Evolutionary conservation across 2,888 invertebrate species (phyloP), one percentile per base, ranked within the genome.

Genomic region (Pollenia angustigena): DNA sequence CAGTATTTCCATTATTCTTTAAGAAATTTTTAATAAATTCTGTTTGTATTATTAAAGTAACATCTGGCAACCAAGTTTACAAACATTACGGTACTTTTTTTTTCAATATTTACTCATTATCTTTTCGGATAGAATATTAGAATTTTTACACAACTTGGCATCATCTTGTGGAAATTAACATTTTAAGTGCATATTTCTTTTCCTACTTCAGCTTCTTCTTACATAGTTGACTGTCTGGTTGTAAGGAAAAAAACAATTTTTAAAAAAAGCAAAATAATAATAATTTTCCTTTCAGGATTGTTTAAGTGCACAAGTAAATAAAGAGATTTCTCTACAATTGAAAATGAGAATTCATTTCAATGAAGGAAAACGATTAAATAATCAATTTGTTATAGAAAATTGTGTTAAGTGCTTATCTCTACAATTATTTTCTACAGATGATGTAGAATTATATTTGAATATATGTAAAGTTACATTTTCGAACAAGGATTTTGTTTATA

Each of bases 261-360:
- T 69, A 44, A 52, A 16, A 66, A 60, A 78, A 78, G 50, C 60
- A 66, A 46, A 75, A 48, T 18, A 48, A 48, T 64, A 62, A 72
- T 60, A 69, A 54, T 85, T 80, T 85, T 85, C 69, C 69, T 85
- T 85, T 80, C 85, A 69, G 54, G 74, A 85, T 80, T 54, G 32
- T 54, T 80, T 75, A 85, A 85, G 78, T 74, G 62, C 52, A 50
- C 74, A 62, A 84, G 68, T 72, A 84, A 79, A 74, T 58, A 84
- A 84, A 60, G 11, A 66, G n/a, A 40, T 58, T 52, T 72, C 32
- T 64, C 56, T 80, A 62, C 44, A 54, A 79, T 68, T 84, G 72
- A 79, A 74, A 79, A 60, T 74, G 74, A 74, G 80, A 84, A 79
- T 83, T 71, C 52, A 80, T 80, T 76, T 71, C 50, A 44, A 44